A percentile compares a stretch with the other conserved stretches of the same genome.
Evolutionary conservation across 2,888 invertebrate species (phyloP).

Genomic region (Punctoribates punctum): DNA sequence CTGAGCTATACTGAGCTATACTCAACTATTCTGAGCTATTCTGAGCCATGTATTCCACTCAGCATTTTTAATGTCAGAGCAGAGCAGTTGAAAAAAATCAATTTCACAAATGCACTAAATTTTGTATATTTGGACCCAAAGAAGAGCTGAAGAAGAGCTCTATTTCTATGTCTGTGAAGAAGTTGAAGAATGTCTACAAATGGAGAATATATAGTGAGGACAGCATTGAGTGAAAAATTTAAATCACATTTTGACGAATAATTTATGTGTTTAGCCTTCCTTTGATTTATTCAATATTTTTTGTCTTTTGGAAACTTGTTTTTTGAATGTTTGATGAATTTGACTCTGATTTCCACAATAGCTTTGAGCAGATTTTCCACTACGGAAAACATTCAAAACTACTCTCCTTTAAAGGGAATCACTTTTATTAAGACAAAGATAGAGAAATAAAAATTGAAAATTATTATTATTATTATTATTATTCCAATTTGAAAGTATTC

Average conservation of each 20-base stretch:
- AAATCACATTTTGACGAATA: neutral
- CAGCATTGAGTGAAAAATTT: slow-evolving; percentile 9
- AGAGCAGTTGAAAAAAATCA: too few relatives aligned
- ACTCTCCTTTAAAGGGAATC: too few relatives aligned
- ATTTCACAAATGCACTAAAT: too few relatives aligned
- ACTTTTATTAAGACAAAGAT: too few relatives aligned
- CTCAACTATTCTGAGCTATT: too few relatives aligned
- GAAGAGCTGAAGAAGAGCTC: neutral
- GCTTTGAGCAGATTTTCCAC: neutral
- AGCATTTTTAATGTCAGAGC: too few relatives aligned
- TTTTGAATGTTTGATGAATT: neutral
- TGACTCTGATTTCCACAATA: too few relatives aligned
- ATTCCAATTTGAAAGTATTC: too few relatives aligned
- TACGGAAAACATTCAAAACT: neutral
- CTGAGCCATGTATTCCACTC: too few relatives aligned
- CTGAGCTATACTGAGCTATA: too few relatives aligned
- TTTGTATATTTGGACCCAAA: neutral
- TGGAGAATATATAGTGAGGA: neutral
- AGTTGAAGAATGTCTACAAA: neutral
- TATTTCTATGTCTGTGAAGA: neutral
- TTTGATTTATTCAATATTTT: neutral
- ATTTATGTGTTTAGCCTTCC: neutral
- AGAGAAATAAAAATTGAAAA: too few relatives aligned
- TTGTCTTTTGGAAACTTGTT: neutral
- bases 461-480: too few relatives aligned